A percentile compares a stretch with the other conserved stretches of the same genome.
phyloP scores from a whole-genome alignment of 1,140 invertebrate species.

The Rhopalosiphum padi region DNA sequence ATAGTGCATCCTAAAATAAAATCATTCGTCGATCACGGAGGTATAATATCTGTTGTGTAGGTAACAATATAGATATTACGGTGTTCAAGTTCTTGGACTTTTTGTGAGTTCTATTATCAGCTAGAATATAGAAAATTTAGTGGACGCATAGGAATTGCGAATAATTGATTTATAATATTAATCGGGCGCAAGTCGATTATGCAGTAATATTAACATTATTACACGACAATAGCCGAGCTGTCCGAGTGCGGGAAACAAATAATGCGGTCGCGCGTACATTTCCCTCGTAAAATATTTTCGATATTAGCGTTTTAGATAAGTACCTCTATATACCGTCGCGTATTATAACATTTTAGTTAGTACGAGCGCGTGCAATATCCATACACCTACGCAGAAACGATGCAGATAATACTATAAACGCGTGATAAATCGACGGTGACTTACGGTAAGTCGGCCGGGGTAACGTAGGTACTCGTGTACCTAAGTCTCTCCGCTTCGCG shows the following conservation, averaged over 20 bases:
- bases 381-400: background rate
- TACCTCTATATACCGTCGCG: too few relatives aligned
- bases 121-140: slow-evolving; percentile 63
- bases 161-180: background rate
- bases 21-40: slow-evolving; percentile 75
- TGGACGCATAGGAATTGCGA: slow-evolving; percentile 61
- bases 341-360: background rate
- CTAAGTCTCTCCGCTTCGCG: background rate
- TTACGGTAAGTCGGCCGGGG: background rate
- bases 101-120: slow-evolving; percentile 74
- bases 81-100: slow-evolving; percentile 74
- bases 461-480: too few relatives aligned
- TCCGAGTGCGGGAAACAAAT: background rate
- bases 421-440: slow-evolving; percentile 1
- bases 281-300: background rate
- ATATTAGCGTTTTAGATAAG: background rate
- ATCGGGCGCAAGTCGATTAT: background rate
- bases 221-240: background rate
- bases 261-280: background rate
- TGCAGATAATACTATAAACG: background rate
- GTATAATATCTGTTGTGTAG: slow-evolving; percentile 70
- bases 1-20: slow-evolving; percentile 72
- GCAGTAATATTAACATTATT: background rate
- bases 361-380: too few relatives aligned
- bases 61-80: slow-evolving; percentile 72